phyloP scores from a whole-genome alignment of 2,888 invertebrate species.

The Drosophila barbarae region DNA sequence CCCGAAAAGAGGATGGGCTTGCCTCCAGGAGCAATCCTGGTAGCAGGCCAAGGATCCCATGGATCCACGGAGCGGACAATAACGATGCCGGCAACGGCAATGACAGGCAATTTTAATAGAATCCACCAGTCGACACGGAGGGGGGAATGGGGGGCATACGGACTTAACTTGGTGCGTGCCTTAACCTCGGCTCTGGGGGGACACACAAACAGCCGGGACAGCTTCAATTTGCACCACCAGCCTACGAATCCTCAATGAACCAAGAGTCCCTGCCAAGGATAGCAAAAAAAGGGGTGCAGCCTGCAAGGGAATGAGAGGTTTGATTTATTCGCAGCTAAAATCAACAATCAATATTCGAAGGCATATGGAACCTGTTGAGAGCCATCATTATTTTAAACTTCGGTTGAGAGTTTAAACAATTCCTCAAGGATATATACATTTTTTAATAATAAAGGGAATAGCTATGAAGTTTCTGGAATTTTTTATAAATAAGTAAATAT shows the following conservation, averaged over 20 bases:
- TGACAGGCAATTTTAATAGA: slow-evolving; percentile 78
- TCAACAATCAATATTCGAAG: slow-evolving; percentile 34
- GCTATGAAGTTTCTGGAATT: rapidly evolving
- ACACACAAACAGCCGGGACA: slow-evolving; percentile 21
- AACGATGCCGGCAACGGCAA: slow-evolving; percentile 64
- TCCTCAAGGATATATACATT: too few relatives aligned
- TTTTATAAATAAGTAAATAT: background rate
- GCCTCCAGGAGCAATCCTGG: slow-evolving; percentile 3
- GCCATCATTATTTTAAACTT: background rate
- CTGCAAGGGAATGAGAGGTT: background rate
- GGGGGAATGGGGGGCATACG: background rate
- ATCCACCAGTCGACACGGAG: slow-evolving; percentile 41
- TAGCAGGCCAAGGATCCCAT: slow-evolving; percentile 11
- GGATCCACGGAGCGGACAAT: slow-evolving; percentile 57
- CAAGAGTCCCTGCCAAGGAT: slow-evolving; percentile 1
- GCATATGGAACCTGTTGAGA: slow-evolving; percentile 21
- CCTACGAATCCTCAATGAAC: slow-evolving; percentile 19
- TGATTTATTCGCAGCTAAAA: slow-evolving; percentile 25
- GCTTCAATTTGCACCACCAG: slow-evolving; percentile 45
- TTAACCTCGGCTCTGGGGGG: slow-evolving; percentile 31
- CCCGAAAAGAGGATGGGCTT: slow-evolving; percentile 4
- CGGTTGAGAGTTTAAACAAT: background rate
- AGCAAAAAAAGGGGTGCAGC: background rate
- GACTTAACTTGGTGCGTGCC: slow-evolving; percentile 26
- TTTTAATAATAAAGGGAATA: too few relatives aligned